These are phyloP conservation scores for Alectoris magna DNA, from an alignment of 2,797 vertebrate species.

Conservation along the genomic window DNA sequence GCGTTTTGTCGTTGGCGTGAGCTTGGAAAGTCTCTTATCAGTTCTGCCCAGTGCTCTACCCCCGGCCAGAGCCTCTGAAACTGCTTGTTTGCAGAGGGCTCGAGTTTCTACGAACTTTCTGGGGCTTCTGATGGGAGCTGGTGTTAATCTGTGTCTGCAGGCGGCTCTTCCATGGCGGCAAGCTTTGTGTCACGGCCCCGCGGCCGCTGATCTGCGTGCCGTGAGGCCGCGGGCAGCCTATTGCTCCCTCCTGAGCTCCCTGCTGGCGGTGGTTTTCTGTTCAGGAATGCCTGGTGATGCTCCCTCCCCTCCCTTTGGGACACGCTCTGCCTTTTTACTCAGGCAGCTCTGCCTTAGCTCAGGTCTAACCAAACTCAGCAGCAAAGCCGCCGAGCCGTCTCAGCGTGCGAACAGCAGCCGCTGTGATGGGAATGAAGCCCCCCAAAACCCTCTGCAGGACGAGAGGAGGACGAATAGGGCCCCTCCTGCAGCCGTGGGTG, in stretches of 20 bases:
- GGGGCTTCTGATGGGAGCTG: neutral
- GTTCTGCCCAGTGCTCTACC: neutral
- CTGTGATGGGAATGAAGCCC: neutral
- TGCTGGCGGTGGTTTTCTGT: fast-evolving
- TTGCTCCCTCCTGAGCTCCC: neutral
- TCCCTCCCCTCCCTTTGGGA: neutral
- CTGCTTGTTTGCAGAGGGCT: neutral
- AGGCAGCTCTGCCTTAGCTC: neutral
- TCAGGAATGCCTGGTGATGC: neutral
- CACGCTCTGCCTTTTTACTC: neutral
- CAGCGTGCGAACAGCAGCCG: too few species aligned
- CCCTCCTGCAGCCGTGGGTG: fast-evolving
- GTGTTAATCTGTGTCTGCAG: neutral
- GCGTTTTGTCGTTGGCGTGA: fast-evolving
- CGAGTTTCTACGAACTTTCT: neutral
- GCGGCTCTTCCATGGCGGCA: neutral
- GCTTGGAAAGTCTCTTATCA: neutral
- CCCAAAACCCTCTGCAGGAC: neutral
- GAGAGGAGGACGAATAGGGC: too few species aligned
- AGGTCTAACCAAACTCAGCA: neutral
- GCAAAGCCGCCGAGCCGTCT: neutral
- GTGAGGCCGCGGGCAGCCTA: neutral
- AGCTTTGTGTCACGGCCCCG: neutral
- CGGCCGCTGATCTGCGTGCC: neutral
- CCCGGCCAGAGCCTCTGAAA: neutral